Base-by-base conservation (phyloP, 2,888 invertebrate genomes). In the Adelphocoris suturalis region DNA sequence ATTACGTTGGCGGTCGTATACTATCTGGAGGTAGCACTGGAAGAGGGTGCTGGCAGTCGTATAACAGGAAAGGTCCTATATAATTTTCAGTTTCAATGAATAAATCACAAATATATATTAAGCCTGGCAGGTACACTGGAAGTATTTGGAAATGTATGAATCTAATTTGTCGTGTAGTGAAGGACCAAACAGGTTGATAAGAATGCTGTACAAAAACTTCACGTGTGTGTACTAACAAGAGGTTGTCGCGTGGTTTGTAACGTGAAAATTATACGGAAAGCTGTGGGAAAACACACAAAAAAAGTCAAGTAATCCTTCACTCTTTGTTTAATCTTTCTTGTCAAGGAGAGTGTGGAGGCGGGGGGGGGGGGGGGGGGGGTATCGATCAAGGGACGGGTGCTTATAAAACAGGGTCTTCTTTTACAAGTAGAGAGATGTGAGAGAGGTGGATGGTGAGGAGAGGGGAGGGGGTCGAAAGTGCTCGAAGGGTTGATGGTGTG, bases 251-350 rank as follows among this genome's bases (percentile, higher is more conserved):
- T 61, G 61, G 61, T 61, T 61, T 19, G 61, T 52, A 61, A 61
- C 61, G 61, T n/a, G 19, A 61, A 61, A 61, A 61, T 61, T 61
- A 61, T 61, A 61, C 61, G 61, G 9, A n/a, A 61, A 9, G 19
- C 19, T 19, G 61, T n/a, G 61, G 19, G n/a, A 19, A 61, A 61
- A 61, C 61, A 61, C 61, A 61, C 19, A 61, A 61, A 61, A 57
- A 57, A 16, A 16, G n/a, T 19, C n/a, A 19, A 61, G 68, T 68
- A 68, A 68, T 68, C 68, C 27, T 68, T 68, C 68, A 68, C 23
- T 68, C 68, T 23, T 23, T 68, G 68, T 68, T 68, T 68, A 68
- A 68, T 68, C 23, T 68, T 68, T 23, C 68, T 68, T 68, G 68
- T 68, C 68, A 23, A 68, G 27, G 12, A 12, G 19, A 27, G 19